phyloP scores from a whole-genome alignment of 1,140 invertebrate species.

The Megalonaias nervosa region DNA sequence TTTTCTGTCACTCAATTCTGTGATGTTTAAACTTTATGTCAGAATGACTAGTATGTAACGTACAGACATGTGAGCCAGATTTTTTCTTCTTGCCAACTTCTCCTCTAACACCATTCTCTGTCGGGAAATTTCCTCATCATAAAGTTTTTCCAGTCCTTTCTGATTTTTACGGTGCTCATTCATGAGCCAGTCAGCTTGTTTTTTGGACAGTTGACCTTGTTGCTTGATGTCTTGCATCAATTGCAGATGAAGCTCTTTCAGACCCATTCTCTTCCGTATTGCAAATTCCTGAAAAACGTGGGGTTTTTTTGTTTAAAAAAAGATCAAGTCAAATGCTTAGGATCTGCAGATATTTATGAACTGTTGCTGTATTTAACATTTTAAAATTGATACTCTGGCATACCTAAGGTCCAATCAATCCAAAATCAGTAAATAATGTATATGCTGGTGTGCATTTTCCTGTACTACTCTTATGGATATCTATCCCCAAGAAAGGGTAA shows the following conservation, averaged over 20 bases:
- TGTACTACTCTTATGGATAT: no score
- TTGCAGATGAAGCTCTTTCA: constrained; percentile 61
- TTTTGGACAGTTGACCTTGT: constrained; percentile 50
- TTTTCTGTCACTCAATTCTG: background rate
- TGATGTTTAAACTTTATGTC: no score
- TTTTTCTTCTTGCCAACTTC: constrained; percentile 62
- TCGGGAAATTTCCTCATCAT: constrained; percentile 67
- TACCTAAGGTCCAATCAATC: no score
- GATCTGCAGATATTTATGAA: no score
- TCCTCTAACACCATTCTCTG: constrained; percentile 68
- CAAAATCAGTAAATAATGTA: no score
- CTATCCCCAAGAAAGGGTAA: no score
- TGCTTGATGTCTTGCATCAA: constrained; percentile 48
- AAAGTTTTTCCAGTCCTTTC: constrained; percentile 57
- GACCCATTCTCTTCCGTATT: constrained; percentile 58
- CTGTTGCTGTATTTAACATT: no score
- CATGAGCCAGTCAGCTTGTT: constrained; percentile 68
- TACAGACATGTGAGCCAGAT: constrained; percentile 61
- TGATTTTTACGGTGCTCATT: constrained; percentile 63
- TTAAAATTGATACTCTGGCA: no score
- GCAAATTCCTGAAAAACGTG: constrained; percentile 60
- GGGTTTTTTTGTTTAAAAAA: background rate
- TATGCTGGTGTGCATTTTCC: no score
- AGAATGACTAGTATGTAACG: constrained; percentile 31
- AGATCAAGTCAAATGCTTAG: background rate